phyloP scores from a whole-genome alignment of 2,797 vertebrate genomes.

The Thunnus albacares region DNA sequence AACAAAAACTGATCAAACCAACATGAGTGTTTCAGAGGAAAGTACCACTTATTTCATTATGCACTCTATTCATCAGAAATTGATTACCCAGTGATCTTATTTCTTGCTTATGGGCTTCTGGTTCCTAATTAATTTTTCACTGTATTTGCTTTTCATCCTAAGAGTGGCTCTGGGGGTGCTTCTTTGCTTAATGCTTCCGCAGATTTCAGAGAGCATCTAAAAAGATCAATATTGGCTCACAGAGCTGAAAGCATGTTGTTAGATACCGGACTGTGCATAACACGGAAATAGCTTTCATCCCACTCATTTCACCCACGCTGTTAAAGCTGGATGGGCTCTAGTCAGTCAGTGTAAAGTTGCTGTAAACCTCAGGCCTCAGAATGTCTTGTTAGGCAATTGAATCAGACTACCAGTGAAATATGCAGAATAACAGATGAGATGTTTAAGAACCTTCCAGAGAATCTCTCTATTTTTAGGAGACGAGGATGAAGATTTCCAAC shows the following conservation, averaged over 20 bases:
- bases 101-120: conserved; percentile 10
- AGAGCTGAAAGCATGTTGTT: conserved; percentile 51
- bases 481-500: neutral
- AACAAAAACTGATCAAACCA: conserved; percentile 1
- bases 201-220: conserved; percentile 46
- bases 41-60: conserved; percentile 11
- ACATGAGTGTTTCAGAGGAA: neutral
- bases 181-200: conserved; percentile 62
- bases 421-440: conserved; percentile 3
- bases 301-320: conserved; percentile 9
- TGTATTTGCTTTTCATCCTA: conserved; percentile 13
- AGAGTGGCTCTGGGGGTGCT: conserved; percentile 34
- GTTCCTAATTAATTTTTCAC: conserved; percentile 29
- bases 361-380: neutral
- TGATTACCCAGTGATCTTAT: neutral
- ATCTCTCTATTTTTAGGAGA: conserved; percentile 24
- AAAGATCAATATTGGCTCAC: conserved; percentile 59
- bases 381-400: conserved; percentile 10
- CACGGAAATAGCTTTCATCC: conserved; percentile 33
- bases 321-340: conserved; percentile 18
- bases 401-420: neutral
- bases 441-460: conserved; percentile 6
- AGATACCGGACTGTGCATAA: conserved; percentile 23
- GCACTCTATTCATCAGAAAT: conserved; percentile 22
- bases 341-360: neutral